Base-by-base conservation (phyloP, 2,888 invertebrate species). In the Actias luna region DNA sequence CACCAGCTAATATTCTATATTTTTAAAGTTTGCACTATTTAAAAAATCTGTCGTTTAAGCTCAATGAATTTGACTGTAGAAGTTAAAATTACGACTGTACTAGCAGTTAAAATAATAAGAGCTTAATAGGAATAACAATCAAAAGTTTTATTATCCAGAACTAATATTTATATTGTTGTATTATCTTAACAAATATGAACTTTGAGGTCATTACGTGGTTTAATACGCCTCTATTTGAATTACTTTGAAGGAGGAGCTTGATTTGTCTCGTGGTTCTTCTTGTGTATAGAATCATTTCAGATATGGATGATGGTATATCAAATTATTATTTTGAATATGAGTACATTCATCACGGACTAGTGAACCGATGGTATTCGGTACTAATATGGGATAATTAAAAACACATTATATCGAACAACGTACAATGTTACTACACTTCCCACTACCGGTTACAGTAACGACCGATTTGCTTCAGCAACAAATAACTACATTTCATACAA, bases 341-440 rank as follows among this genome's bases (percentile, higher is more conserved):
- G 84, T 82, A 67, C 72, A 86, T 87, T 87, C 84, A 82, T 65
- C 67, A 80, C 83, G 87, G 81, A 61, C 78, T 70, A 74, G 65
- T 80, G 85, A 69, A 42, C 72, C 59, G 65, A 66, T 70, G 86
- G 87, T 82, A 90, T 88, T 84, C 71, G 73, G 74, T 77, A 75
- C 73, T 75, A 72, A 73, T 76, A 67, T 74, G 82, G 79, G 87
- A 85, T 88, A 84, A 85, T 85, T 84, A 85, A 71, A 42, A 42
- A 73, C 71, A 64, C 64, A 77, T 88, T 89, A 87, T 84, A 78
- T 80, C 82, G 85, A 84, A 67, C 67, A 64, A 64, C 72, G 73
- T 65, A 76, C 74, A 73, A 65, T 67, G 64, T 80, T 81, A 77
- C 79, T 68, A 74, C 77, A 87, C 82, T 87, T 88, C 85, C 87